phyloP scores from a whole-genome alignment of 30 jellyfish, hydroid and myxozoan genomes.

The Catostylus mosaicus region DNA sequence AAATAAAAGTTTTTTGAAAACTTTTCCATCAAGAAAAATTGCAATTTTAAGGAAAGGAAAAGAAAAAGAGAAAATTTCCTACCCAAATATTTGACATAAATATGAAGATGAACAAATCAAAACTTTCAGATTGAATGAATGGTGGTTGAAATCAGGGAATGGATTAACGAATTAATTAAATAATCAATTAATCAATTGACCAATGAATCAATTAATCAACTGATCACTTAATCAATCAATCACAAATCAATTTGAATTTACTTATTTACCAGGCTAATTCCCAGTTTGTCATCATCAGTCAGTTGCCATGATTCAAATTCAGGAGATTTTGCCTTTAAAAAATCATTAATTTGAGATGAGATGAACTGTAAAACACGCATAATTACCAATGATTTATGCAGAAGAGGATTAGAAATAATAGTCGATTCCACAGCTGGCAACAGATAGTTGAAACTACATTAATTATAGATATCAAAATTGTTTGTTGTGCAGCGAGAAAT shows the following conservation, averaged over 20 bases:
- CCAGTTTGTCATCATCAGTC: conserved; percentile 68
- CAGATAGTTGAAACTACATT: too few species aligned
- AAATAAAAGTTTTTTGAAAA: neutral
- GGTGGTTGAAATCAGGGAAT: too few species aligned
- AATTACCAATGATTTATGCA: neutral
- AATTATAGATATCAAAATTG: too few species aligned
- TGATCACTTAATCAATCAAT: neutral
- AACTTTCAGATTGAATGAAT: too few species aligned
- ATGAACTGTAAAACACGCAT: neutral
- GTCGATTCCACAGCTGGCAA: neutral
- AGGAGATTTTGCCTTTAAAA: conserved; percentile 53
- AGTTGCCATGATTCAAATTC: conserved; percentile 53
- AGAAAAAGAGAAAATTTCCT: neutral
- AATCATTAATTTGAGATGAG: neutral
- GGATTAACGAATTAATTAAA: too few species aligned
- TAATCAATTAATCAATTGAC: too few species aligned
- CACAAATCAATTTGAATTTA: neutral
- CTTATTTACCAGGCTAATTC: conserved; percentile 46
- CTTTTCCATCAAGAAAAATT: neutral
- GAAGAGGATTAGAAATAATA: neutral
- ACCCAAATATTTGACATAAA: neutral
- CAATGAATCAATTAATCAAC: neutral
- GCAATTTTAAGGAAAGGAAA: neutral
- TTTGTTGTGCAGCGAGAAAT: too few species aligned
- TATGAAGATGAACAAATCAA: too few species aligned